These are phyloP conservation scores for Columbina picui DNA, from an alignment of 2,113 vertebrate genomes.

Conservation along the genomic window DNA sequence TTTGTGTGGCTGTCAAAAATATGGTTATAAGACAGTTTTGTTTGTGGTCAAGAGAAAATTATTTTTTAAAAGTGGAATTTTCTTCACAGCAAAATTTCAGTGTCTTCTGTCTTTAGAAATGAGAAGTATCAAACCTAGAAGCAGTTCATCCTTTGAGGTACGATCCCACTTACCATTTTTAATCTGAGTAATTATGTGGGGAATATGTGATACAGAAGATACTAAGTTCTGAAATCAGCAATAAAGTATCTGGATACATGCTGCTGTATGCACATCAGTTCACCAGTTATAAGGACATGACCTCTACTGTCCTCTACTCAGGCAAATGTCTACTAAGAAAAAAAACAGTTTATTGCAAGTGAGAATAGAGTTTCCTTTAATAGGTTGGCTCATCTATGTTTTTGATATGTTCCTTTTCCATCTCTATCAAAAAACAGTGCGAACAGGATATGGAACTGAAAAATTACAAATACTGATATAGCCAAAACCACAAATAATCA, in stretches of 20 bases:
- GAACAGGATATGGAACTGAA: background rate
- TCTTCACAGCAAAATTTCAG: background rate
- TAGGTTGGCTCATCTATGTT: background rate
- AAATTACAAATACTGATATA: background rate
- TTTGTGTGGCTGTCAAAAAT: background rate
- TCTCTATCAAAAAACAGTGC: background rate
- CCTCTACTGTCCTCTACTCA: background rate
- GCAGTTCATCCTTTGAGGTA: background rate
- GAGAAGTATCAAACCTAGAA: background rate
- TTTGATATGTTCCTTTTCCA: background rate
- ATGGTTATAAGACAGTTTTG: background rate
- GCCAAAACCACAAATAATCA: background rate
- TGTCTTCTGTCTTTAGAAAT: background rate
- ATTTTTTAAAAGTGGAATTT: background rate
- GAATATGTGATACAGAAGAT: background rate
- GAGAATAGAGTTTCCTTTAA: background rate
- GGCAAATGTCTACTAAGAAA: background rate
- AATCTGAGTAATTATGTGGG: background rate
- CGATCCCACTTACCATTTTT: background rate
- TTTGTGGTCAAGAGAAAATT: background rate
- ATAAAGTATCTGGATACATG: background rate
- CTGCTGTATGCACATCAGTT: background rate
- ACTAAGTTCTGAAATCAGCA: background rate
- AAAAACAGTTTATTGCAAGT: background rate
- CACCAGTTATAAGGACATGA: background rate